These are phyloP conservation scores for Alligator sinensis DNA, from an alignment of 2,113 vertebrate genomes.

Conservation along the genomic window DNA sequence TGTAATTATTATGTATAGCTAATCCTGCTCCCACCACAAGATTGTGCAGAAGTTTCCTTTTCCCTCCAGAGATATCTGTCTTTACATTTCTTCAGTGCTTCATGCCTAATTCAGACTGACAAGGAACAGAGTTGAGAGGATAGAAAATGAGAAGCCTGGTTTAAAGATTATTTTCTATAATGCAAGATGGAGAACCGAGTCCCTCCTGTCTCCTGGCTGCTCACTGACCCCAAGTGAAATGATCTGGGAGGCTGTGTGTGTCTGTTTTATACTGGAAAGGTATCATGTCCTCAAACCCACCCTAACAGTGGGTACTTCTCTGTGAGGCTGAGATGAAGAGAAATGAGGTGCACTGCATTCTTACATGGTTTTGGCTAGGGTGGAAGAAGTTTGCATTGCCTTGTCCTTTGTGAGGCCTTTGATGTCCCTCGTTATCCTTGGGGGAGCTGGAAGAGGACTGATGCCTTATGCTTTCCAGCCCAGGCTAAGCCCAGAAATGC, in stretches of 20 bases:
- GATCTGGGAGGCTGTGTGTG: not conserved
- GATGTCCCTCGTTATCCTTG: not conserved
- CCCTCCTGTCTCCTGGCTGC: not conserved
- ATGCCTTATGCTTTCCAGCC: not conserved
- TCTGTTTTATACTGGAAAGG: not conserved
- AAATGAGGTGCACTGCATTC: not conserved
- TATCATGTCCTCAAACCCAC: not conserved
- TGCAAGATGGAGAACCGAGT: not conserved
- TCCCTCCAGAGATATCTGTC: conserved; percentile 53
- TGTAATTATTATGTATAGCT: not conserved
- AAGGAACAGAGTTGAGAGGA: conserved; percentile 67
- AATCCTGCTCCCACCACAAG: not conserved
- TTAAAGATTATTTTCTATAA: conserved; percentile 48
- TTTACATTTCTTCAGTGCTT: conserved; percentile 65
- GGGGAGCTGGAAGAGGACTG: not conserved
- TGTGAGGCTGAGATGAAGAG: not conserved
- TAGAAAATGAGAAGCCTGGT: conserved; percentile 57
- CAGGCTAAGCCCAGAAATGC: no score
- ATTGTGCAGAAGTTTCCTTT: conserved; percentile 9
- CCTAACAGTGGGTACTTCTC: not conserved
- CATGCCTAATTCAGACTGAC: conserved; percentile 70
- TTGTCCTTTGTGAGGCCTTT: not conserved
- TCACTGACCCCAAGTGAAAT: fast-evolving
- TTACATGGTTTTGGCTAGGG: not conserved
- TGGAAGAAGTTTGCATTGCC: not conserved